Base-by-base conservation (phyloP, 2,797 vertebrate species). In the Podarcis lilfordi region DNA sequence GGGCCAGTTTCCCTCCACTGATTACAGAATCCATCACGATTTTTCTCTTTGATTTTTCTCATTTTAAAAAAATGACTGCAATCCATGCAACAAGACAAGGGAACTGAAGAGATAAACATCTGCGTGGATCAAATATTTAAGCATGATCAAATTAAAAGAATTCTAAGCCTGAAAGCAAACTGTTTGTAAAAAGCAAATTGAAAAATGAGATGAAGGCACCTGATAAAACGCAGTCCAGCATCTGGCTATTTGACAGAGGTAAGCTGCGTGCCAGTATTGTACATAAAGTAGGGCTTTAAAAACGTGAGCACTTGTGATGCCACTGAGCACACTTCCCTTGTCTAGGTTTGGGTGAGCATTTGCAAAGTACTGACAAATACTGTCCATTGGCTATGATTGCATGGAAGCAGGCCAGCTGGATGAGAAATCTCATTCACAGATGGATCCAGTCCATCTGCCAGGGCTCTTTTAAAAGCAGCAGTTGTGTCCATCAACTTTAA, bases 41-140 rank as follows among this genome's bases (percentile, higher is more conserved):
- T 43, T 43, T 43, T 43, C 43, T 43, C 29, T 68, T 68, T 69
- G 27, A 69, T 43, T 29, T 27, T 69, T 61, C 50, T 50, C 50
- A 50, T 61, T 29, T 23, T 79, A 15, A 88, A 69, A 75, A 78
- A 88, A 71, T 23, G 25, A 68, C 3, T 61, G 79, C 77, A 68
- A 88, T 8, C 61, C 74, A 82, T 59, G 19, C 75, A 90, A 8
- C 0, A 91, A 85, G n/a, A 82, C 1, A 35, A 78, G 13, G 45
- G n/a, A 90, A 91, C 89, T 8, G 85, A 79, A 2, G 50, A 79
- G 64, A 74, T 71, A 81, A 91, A 40, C 84, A 1, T 84, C 37
- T 59, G 0, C 29, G 3, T 72, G 8, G 90, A 90, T 87, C 77
- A 92, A 92, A 87, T 90, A 89, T 35, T 85, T 88, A 78, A 59